Evolutionary conservation across 2,113 vertebrate species (phyloP).

Genomic region (Malurus alboscapulatus): DNA sequence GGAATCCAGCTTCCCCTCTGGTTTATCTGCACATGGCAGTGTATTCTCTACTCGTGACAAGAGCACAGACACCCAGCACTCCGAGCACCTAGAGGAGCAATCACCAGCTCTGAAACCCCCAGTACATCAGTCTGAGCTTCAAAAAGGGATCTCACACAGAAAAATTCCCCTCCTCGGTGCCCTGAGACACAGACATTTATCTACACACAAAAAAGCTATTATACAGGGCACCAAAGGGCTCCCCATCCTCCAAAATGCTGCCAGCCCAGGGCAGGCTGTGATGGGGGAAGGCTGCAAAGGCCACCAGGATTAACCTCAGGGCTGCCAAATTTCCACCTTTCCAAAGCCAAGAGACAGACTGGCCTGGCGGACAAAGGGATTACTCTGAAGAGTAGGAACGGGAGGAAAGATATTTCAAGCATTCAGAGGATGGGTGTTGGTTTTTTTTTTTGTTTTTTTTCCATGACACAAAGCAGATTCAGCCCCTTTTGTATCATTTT

Average conservation of each 20-base stretch:
- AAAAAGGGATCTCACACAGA: not conserved
- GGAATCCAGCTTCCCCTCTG: not conserved
- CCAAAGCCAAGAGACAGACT: not conserved
- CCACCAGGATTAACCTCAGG: not conserved
- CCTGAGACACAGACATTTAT: not conserved
- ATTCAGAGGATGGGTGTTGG: not conserved
- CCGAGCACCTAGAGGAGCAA: not conserved
- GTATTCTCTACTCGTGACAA: not conserved
- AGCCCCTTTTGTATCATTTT: not conserved
- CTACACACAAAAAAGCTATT: not conserved
- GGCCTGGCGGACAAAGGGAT: not conserved
- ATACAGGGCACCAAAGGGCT: not conserved
- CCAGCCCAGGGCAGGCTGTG: not conserved
- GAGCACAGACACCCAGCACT: not conserved
- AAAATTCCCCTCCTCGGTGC: not conserved
- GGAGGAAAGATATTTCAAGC: not conserved
- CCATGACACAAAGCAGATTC: not conserved
- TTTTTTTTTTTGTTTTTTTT: not conserved
- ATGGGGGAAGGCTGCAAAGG: not conserved
- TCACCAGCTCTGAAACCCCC: not conserved
- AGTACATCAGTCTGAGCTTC: not conserved
- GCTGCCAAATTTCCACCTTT: not conserved
- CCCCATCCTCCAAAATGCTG: not conserved
- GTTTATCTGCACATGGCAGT: fast-evolving
- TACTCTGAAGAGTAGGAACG: not conserved